Percentiles rank a stretch among this genome's conserved stretches.
These are phyloP conservation scores for Pelobates fuscus DNA, from an alignment of 2,113 vertebrate species.

Conservation along the genomic window DNA sequence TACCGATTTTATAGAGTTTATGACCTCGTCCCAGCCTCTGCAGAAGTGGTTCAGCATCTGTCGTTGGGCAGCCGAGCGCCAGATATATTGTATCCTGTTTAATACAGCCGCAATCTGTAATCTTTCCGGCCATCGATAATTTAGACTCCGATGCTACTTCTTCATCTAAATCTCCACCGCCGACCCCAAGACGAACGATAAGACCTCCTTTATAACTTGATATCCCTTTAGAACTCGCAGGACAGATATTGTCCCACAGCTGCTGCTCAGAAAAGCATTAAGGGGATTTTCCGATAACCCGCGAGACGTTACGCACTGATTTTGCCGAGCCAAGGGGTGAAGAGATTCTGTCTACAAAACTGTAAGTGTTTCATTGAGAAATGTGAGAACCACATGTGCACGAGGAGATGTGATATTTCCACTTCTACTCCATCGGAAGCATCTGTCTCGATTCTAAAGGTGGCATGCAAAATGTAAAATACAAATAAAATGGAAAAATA, in stretches of 20 bases:
- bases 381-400: conserved; percentile 37
- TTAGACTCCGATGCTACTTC: no score
- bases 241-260: conserved; percentile 13
- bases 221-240: neutral
- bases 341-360: conserved; percentile 3
- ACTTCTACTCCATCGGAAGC: conserved; percentile 15
- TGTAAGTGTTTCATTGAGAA: conserved; percentile 3
- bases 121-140: no score
- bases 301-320: conserved; percentile 28
- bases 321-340: conserved; percentile 9
- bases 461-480: neutral
- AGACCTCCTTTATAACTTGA: conserved; percentile 24
- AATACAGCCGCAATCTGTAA: no score
- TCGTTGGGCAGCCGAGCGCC: no score
- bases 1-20: no score
- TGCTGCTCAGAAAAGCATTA: conserved; percentile 10
- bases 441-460: conserved; percentile 18
- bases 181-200: neutral
- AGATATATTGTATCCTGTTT: no score
- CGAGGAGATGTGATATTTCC: conserved; percentile 35
- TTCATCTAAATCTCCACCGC: neutral
- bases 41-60: no score
- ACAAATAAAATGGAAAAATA: no score
- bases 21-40: no score
- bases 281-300: conserved; percentile 36